Percentiles rank a stretch among this genome's conserved stretches.
Evolutionary conservation across 2,888 invertebrate genomes (phyloP).

Genomic region (Fragum fragum): DNA sequence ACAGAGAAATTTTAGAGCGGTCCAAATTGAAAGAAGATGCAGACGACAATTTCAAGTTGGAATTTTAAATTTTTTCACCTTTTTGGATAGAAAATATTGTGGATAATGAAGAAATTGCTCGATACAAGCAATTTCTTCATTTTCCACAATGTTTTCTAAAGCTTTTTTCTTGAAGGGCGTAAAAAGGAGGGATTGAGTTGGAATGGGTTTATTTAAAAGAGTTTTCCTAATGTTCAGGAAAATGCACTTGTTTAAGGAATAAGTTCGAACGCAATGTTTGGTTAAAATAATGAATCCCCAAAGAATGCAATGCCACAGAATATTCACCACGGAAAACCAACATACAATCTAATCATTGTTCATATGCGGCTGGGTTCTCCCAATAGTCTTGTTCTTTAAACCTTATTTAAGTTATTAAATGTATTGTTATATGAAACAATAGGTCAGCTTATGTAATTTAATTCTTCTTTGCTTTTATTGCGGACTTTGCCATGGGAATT

Average conservation of each 20-base stretch:
- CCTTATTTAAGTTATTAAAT: conserved; percentile 16
- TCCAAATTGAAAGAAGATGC: too few species aligned
- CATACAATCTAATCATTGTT: conserved; percentile 12
- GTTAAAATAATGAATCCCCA: not conserved
- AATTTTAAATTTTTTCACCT: too few species aligned
- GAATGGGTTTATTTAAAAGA: too few species aligned
- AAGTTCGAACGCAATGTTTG: not conserved
- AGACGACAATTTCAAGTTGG: too few species aligned
- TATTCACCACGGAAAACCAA: not conserved
- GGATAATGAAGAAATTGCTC: too few species aligned
- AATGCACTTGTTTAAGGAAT: not conserved
- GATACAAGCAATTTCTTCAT: too few species aligned
- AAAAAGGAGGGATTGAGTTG: too few species aligned
- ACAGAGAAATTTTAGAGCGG: too few species aligned
- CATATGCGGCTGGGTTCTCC: not conserved
- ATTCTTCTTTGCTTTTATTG: conserved; percentile 6
- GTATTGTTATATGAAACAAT: conserved; percentile 17
- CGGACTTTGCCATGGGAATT: not conserved
- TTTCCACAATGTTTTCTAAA: too few species aligned
- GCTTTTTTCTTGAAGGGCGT: too few species aligned
- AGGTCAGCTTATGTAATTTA: conserved; percentile 8
- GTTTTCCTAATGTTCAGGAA: too few species aligned
- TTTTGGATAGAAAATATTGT: too few species aligned
- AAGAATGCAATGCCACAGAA: not conserved
- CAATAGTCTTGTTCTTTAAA: not conserved